A percentile compares a stretch with the other conserved stretches of the same genome.
Conservation (phyloP, 2,797 vertebrate species). For the Carapus acus region DNA sequence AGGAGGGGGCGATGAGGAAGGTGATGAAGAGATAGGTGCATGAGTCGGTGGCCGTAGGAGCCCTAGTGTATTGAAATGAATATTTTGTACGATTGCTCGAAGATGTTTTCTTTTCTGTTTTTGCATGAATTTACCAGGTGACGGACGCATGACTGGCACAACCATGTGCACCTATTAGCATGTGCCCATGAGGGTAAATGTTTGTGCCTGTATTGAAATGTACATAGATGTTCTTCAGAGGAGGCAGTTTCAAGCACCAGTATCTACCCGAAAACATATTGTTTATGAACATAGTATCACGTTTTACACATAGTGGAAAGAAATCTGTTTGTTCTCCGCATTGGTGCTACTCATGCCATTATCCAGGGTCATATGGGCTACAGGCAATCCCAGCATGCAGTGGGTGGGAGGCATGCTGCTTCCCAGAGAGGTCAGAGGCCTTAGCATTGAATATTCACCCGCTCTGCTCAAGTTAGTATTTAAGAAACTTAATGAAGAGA, state of each 20-base stretch:
- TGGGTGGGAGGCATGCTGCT: not conserved
- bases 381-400: not conserved
- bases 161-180: too few species aligned
- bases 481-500: too few species aligned
- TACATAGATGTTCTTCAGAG: not conserved
- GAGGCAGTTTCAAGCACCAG: not conserved
- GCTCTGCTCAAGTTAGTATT: too few species aligned
- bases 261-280: too few species aligned
- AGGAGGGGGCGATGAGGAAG: too few species aligned
- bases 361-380: not conserved
- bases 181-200: too few species aligned
- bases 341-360: not conserved
- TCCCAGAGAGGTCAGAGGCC: not conserved
- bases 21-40: slow-evolving; percentile 13
- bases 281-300: not conserved
- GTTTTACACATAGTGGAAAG: not conserved
- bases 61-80: slow-evolving; percentile 18
- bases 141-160: too few species aligned
- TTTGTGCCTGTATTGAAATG: not conserved
- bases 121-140: slow-evolving; percentile 5
- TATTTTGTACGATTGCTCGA: not conserved
- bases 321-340: not conserved
- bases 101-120: slow-evolving; percentile 5
- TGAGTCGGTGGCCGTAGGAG: slow-evolving; percentile 9
- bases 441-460: too few species aligned